Percentiles rank a stretch among this genome's conserved stretches.
Conservation (phyloP, 2,797 vertebrate genomes). For the Rallus crepitans region DNA sequence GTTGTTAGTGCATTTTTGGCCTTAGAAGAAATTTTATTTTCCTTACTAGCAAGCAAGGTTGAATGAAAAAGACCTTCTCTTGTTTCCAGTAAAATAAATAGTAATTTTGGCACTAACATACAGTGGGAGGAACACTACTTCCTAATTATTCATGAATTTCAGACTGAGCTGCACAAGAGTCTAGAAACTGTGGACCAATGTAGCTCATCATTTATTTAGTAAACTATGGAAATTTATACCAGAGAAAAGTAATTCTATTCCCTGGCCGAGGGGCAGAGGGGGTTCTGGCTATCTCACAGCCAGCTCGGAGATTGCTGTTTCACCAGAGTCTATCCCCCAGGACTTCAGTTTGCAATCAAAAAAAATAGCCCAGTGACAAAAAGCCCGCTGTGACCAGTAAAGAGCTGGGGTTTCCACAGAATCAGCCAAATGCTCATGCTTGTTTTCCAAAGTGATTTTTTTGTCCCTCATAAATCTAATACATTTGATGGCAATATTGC, state of each 20-base stretch:
- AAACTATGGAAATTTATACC: not conserved
- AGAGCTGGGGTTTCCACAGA: not conserved
- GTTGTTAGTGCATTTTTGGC: not conserved
- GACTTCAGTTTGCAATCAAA: not conserved
- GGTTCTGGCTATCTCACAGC: not conserved
- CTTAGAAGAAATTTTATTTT: not conserved
- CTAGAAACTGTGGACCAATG: not conserved
- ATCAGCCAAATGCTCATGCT: not conserved
- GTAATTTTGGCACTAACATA: not conserved
- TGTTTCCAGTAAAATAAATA: not conserved
- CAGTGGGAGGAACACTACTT: not conserved
- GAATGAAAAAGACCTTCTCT: not conserved
- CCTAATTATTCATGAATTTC: slow-evolving; percentile 1
- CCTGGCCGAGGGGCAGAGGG: not conserved
- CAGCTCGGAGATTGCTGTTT: not conserved
- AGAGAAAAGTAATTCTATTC: not conserved
- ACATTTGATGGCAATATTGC: not conserved
- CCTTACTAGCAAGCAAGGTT: not conserved
- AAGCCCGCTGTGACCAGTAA: not conserved
- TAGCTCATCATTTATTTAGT: slow-evolving; percentile 12
- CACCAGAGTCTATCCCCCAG: fast-evolving
- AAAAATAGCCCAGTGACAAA: not conserved
- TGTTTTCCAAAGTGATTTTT: not conserved
- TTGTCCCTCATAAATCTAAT: not conserved
- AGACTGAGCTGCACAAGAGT: not conserved